These are phyloP conservation scores for Oophaga sylvatica DNA, from an alignment of 2,797 vertebrate species.

Conservation along the genomic window DNA sequence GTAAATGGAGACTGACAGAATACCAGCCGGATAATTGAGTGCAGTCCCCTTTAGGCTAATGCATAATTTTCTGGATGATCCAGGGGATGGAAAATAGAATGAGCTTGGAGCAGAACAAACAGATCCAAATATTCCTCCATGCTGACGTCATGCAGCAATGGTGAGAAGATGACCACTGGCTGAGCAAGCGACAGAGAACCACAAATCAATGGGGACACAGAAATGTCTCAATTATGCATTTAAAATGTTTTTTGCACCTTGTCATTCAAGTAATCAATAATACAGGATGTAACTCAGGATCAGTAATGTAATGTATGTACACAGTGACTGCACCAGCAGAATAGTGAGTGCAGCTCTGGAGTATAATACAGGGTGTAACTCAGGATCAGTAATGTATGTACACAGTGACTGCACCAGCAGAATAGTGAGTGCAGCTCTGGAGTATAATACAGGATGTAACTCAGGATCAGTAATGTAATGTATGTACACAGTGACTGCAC, in stretches of 20 bases:
- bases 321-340: no score
- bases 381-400: no score
- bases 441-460: no score
- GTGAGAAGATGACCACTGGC: background rate
- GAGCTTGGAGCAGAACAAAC: constrained; percentile 37
- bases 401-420: no score
- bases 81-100: constrained; percentile 41
- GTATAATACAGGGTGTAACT: no score
- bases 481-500: no score
- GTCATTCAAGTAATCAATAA: no score
- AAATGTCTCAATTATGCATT: background rate
- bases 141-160: background rate
- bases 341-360: no score
- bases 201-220: background rate
- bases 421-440: no score
- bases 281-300: no score
- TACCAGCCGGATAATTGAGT: constrained; percentile 53
- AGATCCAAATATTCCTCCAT: constrained; percentile 27
- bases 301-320: no score
- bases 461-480: no score
- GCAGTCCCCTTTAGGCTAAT: constrained; percentile 55
- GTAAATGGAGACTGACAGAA: constrained; percentile 47
- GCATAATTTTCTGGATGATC: constrained; percentile 59
- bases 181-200: background rate
- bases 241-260: background rate